Evolutionary conservation across 92 coral and sea anemone genomes (phyloP).

Genomic region (Diadumene lineata): DNA sequence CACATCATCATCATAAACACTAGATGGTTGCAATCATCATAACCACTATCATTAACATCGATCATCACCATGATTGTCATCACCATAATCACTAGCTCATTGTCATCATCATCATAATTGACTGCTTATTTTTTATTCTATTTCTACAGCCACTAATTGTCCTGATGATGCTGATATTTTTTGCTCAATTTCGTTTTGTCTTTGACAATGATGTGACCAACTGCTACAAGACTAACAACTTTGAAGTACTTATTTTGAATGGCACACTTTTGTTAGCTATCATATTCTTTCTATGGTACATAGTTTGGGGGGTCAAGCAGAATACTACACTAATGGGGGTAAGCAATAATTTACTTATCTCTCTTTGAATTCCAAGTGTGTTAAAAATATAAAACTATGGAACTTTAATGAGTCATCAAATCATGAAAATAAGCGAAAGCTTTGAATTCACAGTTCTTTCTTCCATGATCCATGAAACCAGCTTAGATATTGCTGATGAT

Average conservation of each 20-base stretch:
- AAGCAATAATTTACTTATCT: constrained; percentile 25
- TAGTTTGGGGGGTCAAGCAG: constrained; percentile 71
- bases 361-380: too few species aligned
- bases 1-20: background rate
- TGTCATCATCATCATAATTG: background rate
- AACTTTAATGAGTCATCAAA: too few species aligned
- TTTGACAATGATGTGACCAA: background rate
- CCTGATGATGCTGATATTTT: constrained; percentile 77
- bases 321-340: constrained; percentile 77
- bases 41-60: background rate
- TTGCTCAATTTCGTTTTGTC: constrained; percentile 74
- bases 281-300: constrained; percentile 59
- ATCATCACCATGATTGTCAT: background rate
- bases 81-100: too few species aligned
- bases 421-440: too few species aligned
- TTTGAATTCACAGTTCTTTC: too few species aligned
- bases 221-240: constrained; percentile 54
- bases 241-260: constrained; percentile 65
- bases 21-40: background rate
- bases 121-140: background rate
- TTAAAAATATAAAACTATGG: too few species aligned
- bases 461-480: too few species aligned
- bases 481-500: too few species aligned
- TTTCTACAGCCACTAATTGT: constrained; percentile 79
- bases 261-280: constrained; percentile 60